A percentile compares a stretch with the other conserved stretches of the same genome.
Conservation (phyloP, 1,140 invertebrate species). For the Calephelis nemesis region DNA sequence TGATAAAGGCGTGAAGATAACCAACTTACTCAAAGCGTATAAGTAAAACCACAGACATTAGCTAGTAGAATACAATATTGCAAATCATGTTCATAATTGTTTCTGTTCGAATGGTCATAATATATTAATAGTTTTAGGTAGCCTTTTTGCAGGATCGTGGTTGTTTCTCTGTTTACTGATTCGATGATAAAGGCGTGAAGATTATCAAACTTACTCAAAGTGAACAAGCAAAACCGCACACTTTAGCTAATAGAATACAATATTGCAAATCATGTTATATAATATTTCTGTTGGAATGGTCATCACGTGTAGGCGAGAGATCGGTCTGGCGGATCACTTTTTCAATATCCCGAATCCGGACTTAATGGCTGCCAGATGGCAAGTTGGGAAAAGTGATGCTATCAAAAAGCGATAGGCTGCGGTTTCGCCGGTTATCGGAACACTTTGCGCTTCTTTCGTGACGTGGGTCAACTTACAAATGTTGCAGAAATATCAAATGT, state of each 20-base stretch:
- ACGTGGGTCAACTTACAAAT: constrained; percentile 65
- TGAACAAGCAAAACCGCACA: too few relatives aligned
- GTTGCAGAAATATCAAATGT: neutral
- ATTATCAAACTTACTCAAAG: too few relatives aligned
- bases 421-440: constrained; percentile 70
- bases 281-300: constrained; percentile 7
- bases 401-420: constrained; percentile 77
- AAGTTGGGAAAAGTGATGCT: constrained; percentile 75
- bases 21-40: too few relatives aligned
- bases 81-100: constrained; percentile 1
- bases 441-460: constrained; percentile 67
- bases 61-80: neutral
- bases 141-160: too few relatives aligned
- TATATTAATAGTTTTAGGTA: too few relatives aligned
- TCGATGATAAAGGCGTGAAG: too few relatives aligned
- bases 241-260: neutral
- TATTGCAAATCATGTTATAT: neutral
- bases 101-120: constrained; percentile 9
- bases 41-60: neutral
- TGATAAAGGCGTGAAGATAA: too few relatives aligned
- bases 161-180: too few relatives aligned
- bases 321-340: constrained; percentile 50
- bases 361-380: constrained; percentile 75
- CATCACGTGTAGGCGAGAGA: constrained; percentile 37
- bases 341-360: constrained; percentile 69